A percentile compares a stretch with the other conserved stretches of the same genome.
phyloP scores from a whole-genome alignment of 2,888 invertebrate species.

The Leucophora obtusa region DNA sequence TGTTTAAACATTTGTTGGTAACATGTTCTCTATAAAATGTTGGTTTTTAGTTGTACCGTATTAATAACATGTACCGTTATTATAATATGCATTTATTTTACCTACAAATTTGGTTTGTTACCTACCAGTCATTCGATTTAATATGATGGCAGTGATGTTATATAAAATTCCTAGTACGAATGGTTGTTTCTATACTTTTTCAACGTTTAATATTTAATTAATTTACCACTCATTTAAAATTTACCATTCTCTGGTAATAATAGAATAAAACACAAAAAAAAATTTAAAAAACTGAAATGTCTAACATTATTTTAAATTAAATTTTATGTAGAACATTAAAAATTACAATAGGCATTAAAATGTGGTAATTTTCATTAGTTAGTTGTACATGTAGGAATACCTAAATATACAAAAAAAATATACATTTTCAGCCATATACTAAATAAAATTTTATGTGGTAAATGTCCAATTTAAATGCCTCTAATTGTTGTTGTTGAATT shows the following conservation, averaged over 20 bases:
- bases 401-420: no score
- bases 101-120: background rate
- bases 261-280: constrained; percentile 11
- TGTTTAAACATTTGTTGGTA: background rate
- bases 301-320: constrained; percentile 52
- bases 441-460: constrained; percentile 13
- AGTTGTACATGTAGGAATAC: background rate
- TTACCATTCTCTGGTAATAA: constrained; percentile 9
- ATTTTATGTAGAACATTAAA: constrained; percentile 56
- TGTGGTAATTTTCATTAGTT: constrained; percentile 53
- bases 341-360: constrained; percentile 55
- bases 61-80: background rate
- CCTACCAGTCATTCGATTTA: background rate
- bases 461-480: constrained; percentile 46
- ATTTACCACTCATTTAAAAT: constrained; percentile 56
- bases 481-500: constrained; percentile 50
- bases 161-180: background rate
- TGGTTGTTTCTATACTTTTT: background rate
- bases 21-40: background rate
- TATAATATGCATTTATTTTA: background rate
- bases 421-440: background rate
- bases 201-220: constrained; percentile 59
- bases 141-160: background rate
- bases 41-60: background rate
- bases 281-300: background rate